Conservation (phyloP, 2,113 vertebrate species). For the Phylloscopus whistleri region DNA sequence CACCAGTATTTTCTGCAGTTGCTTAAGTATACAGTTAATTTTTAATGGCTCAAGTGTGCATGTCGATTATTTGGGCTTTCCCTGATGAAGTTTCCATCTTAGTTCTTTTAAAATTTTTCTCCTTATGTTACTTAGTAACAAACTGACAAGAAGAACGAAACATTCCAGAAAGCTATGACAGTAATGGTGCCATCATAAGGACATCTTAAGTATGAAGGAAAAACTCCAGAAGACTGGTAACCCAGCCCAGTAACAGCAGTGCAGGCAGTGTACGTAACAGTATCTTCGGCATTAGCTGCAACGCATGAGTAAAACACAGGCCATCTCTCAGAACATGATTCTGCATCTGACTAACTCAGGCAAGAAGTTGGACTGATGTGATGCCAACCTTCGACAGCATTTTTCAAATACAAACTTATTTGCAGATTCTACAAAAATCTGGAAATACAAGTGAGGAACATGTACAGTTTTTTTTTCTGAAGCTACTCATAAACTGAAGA, state of each 20-base stretch:
- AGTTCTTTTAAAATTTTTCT: background rate
- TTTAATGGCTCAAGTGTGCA: accelerated
- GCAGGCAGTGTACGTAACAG: background rate
- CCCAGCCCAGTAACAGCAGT: background rate
- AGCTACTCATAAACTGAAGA: background rate
- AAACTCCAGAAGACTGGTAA: background rate
- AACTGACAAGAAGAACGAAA: background rate
- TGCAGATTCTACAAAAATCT: background rate
- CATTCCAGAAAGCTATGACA: background rate
- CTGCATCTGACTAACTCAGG: background rate
- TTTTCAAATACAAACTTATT: background rate
- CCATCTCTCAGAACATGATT: background rate
- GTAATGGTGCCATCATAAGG: background rate
- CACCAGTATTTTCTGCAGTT: background rate
- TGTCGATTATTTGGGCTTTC: background rate
- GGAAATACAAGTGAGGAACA: background rate
- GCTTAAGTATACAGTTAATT: background rate
- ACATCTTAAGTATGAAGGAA: background rate
- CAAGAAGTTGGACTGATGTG: background rate
- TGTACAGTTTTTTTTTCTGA: background rate
- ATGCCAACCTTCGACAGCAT: background rate
- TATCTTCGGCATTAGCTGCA: background rate
- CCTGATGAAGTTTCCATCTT: background rate
- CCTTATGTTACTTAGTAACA: background rate
- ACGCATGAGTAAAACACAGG: background rate